Conservation (phyloP, 2,888 invertebrate genomes). For the Blastobasis adustella region DNA sequence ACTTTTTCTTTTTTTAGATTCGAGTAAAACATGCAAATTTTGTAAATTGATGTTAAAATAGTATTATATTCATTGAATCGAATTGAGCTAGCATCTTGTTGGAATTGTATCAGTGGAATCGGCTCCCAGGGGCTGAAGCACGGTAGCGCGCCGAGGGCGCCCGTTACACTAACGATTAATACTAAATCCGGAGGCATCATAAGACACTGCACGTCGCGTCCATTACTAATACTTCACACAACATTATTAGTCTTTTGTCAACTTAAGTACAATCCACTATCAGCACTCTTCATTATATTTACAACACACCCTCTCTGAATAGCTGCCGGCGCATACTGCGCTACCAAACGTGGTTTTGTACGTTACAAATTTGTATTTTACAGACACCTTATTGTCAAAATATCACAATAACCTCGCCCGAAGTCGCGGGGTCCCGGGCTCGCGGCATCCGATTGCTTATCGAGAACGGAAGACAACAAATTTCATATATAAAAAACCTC, state of each 20-base stretch:
- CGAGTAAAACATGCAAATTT: too few species aligned
- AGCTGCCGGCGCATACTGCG: background rate
- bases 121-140: too few species aligned
- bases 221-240: slow-evolving; percentile 48
- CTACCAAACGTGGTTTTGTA: slow-evolving; percentile 31
- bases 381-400: slow-evolving; percentile 57
- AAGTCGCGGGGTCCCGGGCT: slow-evolving; percentile 31
- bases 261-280: slow-evolving; percentile 52
- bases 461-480: slow-evolving; percentile 56
- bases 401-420: slow-evolving; percentile 46
- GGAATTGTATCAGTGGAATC: too few species aligned
- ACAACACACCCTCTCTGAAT: background rate
- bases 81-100: too few species aligned
- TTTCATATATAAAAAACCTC: slow-evolving; percentile 23
- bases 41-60: too few species aligned
- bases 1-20: too few species aligned
- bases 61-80: too few species aligned
- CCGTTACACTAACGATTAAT: slow-evolving; percentile 43
- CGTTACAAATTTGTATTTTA: slow-evolving; percentile 20
- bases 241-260: slow-evolving; percentile 49
- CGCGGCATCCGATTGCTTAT: slow-evolving; percentile 29
- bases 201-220: slow-evolving; percentile 37
- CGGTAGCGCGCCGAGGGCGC: slow-evolving; percentile 23
- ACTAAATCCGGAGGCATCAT: slow-evolving; percentile 55
- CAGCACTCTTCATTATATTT: background rate